These are phyloP conservation scores for Diploptera punctata DNA, from an alignment of 2,888 invertebrate species.

Conservation along the genomic window DNA sequence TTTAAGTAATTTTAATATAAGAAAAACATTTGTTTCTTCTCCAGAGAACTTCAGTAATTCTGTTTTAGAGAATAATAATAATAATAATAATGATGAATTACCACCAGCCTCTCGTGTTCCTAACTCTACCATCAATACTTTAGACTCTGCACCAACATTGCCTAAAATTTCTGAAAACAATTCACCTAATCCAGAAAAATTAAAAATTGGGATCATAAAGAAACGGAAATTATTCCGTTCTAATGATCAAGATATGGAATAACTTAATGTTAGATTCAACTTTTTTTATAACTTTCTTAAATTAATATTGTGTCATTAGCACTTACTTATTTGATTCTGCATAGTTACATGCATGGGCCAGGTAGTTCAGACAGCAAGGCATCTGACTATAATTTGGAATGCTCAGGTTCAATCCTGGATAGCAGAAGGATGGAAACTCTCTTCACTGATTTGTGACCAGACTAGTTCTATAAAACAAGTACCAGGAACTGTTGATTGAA, in stretches of 20 bases:
- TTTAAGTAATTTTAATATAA: background rate
- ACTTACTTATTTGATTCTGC: too few species aligned
- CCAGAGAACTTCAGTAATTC: background rate
- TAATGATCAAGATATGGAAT: background rate
- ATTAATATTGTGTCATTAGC: background rate
- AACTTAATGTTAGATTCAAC: background rate
- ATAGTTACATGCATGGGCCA: too few species aligned
- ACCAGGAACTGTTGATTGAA: too few species aligned
- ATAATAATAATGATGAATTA: background rate
- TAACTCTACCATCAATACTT: background rate
- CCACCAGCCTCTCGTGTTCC: background rate
- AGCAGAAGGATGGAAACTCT: too few species aligned
- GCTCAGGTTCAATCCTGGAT: too few species aligned
- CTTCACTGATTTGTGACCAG: too few species aligned
- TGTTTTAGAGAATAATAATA: background rate
- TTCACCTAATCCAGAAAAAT: background rate
- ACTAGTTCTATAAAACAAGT: too few species aligned
- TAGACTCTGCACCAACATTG: background rate
- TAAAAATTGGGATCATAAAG: background rate
- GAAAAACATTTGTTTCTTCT: background rate
- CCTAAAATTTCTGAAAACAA: background rate
- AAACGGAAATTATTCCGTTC: conserved; percentile 5
- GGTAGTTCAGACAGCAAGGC: too few species aligned
- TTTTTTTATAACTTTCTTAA: background rate
- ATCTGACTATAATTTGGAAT: too few species aligned